Evolutionary conservation across 2,888 invertebrate species (phyloP).

Genomic region (Epicampocera succincta): DNA sequence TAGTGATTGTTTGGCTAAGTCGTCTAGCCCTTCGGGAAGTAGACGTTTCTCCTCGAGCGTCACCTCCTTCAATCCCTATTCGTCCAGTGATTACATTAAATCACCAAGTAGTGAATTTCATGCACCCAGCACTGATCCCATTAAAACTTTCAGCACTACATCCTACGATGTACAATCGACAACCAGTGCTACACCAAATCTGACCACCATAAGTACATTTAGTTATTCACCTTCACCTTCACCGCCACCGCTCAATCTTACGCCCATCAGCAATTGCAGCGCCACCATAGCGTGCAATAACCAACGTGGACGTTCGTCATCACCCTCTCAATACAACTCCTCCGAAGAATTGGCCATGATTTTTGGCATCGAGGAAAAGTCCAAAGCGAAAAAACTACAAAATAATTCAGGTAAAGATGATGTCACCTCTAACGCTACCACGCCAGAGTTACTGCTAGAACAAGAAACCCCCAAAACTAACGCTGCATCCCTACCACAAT

Average conservation of each 20-base stretch:
- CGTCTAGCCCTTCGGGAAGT: constrained; percentile 79
- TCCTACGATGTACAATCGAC: constrained; percentile 81
- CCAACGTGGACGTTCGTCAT: constrained; percentile 74
- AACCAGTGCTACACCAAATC: constrained; percentile 77
- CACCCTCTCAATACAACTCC: constrained; percentile 85
- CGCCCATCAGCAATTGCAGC: constrained; percentile 74
- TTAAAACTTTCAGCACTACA: constrained; percentile 81
- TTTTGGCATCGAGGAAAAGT: constrained; percentile 82
- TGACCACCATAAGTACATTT: constrained; percentile 73
- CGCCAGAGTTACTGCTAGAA: constrained; percentile 68
- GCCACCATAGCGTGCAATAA: constrained; percentile 54
- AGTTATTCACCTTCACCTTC: constrained; percentile 76
- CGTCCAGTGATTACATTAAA: constrained; percentile 81
- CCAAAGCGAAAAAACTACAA: constrained; percentile 71
- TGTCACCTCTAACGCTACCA: constrained; percentile 47
- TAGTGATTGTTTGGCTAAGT: constrained; percentile 80
- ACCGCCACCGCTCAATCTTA: constrained; percentile 78
- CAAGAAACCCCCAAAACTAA: constrained; percentile 72
- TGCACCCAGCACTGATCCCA: constrained; percentile 81
- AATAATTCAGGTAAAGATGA: constrained; percentile 72
- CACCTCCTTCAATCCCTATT: constrained; percentile 81
- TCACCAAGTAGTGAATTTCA: constrained; percentile 81
- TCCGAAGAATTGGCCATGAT: constrained; percentile 86
- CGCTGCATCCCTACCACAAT: constrained; percentile 57
- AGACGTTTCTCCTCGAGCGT: constrained; percentile 80